phyloP scores from a whole-genome alignment of 2,888 invertebrate species.

The Andrena bucephala region DNA sequence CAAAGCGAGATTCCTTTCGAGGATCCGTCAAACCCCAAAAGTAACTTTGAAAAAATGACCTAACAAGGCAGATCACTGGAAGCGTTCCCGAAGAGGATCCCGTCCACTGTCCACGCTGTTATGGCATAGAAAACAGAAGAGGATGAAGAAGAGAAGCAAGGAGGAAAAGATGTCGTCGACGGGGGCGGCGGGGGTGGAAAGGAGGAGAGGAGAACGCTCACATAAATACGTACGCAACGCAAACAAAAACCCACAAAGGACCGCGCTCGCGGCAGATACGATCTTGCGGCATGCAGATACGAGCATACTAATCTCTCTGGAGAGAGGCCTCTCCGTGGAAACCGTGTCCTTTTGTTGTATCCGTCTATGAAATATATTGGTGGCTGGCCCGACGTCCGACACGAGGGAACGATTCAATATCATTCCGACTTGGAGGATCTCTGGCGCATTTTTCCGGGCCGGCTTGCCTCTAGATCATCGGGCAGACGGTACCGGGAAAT shows the following conservation, averaged over 20 bases:
- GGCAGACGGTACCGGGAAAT: constrained; percentile 36
- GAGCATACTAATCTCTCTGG: constrained; percentile 82
- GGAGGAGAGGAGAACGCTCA: constrained; percentile 73
- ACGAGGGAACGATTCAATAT: constrained; percentile 78
- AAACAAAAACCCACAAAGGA: constrained; percentile 83
- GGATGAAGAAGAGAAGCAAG: constrained; percentile 11
- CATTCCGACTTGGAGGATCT: constrained; percentile 68
- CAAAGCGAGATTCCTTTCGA: neutral
- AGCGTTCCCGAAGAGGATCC: constrained; percentile 62
- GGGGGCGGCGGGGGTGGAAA: constrained; percentile 39
- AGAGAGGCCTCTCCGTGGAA: constrained; percentile 67
- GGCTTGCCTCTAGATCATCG: constrained; percentile 53
- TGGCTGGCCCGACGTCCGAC: constrained; percentile 66
- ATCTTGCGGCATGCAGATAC: constrained; percentile 84
- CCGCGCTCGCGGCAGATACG: constrained; percentile 82
- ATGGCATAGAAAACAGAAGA: constrained; percentile 36
- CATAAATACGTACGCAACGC: constrained; percentile 82
- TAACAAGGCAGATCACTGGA: constrained; percentile 78
- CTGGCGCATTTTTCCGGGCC: constrained; percentile 59
- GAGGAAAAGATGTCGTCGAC: constrained; percentile 29
- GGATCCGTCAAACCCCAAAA: neutral
- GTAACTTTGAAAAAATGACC: constrained; percentile 49
- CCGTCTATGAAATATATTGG: constrained; percentile 79
- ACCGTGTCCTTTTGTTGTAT: constrained; percentile 77
- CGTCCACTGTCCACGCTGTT: constrained; percentile 50